Evolutionary conservation across 2,113 vertebrate genomes (phyloP), one percentile per base, ranked within the genome.

Genomic region (Dicaeum eximium): DNA sequence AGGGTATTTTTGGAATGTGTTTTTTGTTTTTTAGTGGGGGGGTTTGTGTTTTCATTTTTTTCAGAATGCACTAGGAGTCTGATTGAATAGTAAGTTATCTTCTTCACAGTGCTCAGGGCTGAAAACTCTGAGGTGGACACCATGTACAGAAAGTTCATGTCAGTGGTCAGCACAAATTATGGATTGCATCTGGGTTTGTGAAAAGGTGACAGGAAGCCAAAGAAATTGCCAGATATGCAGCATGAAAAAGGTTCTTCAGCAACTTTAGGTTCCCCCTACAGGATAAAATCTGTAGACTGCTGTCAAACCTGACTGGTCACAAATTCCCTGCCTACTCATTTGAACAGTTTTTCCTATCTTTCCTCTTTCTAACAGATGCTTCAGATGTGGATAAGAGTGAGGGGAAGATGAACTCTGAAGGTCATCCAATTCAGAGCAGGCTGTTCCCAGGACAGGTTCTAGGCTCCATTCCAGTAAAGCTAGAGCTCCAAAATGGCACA

Each of bases 111-210:
- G 8, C 9, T 60, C 50, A 30, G 13, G 51, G 40, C 50, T 92
- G 50, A 82, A 88, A 80, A 47, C 23, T 38, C 24, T 30, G 30
- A 18, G 18, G 11, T 48, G 13, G 15, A 9, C 30, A 58, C 21
- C 0, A 0, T 16, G 7, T n/a, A 12, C 25, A 61, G 27, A 40
- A 75, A 45, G 2, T 31, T 67, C 4, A 1, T 73, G 75, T 78
- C 42, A 54, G 6, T 62, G 33, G 7, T 88, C 35, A 62, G 44
- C 45, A 65, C 11, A 45, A 58, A 58, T 47, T 66, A 47, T 21
- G 24, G 22, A 28, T 71, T 78, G 7, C 13, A 9, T 28, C 14
- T 86, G 28, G 6, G 10, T 27, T 73, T 79, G 57, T 73, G 13
- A 33, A 80, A 61, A 54, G 8, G 22, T 58, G 19, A 33, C 37